phyloP scores from a whole-genome alignment of 2,888 invertebrate genomes.

The Synergus laeviventris region DNA sequence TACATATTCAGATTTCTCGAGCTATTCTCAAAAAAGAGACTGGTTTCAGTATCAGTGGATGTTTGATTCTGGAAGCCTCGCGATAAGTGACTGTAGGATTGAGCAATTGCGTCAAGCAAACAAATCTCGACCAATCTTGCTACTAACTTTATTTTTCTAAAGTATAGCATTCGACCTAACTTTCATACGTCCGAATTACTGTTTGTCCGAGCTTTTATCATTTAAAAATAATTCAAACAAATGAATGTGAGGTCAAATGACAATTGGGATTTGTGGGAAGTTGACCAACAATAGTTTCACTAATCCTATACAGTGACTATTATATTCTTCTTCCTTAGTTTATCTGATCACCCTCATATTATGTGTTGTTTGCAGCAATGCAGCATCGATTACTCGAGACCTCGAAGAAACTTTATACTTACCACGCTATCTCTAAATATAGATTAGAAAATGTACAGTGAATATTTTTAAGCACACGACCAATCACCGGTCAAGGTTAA shows the following conservation, averaged over 20 bases:
- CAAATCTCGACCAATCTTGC: neutral
- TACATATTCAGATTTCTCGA: no score
- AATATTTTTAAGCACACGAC: constrained; percentile 43
- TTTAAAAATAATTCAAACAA: neutral
- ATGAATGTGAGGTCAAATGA: neutral
- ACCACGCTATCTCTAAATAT: constrained; percentile 45
- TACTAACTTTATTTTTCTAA: neutral
- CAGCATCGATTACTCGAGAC: constrained; percentile 50
- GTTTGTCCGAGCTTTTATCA: neutral
- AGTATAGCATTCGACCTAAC: neutral
- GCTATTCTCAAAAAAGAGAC: no score
- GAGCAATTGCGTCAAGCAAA: neutral
- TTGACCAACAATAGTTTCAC: neutral
- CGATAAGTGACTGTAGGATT: neutral
- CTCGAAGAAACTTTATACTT: constrained; percentile 47
- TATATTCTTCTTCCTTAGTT: neutral
- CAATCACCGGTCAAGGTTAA: constrained; percentile 46
- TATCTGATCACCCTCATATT: constrained; percentile 29
- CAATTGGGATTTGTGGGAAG: neutral
- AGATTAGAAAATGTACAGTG: constrained; percentile 29
- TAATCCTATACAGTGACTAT: neutral
- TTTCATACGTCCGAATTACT: neutral
- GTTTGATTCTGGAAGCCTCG: neutral
- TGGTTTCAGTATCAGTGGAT: neutral
- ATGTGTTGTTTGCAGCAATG: constrained; percentile 24